Base-by-base conservation (phyloP, 2,797 vertebrate genomes). In the Prunella strophiata region DNA sequence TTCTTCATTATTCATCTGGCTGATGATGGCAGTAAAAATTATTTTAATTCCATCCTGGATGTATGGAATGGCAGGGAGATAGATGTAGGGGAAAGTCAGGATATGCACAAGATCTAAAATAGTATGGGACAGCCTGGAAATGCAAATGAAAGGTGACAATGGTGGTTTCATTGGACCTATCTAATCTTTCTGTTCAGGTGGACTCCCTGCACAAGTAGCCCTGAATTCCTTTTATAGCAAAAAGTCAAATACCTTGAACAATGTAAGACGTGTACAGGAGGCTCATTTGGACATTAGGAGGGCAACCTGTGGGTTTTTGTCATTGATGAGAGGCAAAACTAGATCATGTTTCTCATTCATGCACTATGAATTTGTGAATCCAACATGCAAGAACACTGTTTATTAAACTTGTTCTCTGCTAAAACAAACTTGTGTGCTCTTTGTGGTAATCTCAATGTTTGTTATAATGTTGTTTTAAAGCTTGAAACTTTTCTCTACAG, bases 341-440 rank as follows among this genome's bases (percentile, higher is more conserved):
- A 68, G 63, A 62, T 29, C 0, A 0, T 48, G 16, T 50, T 89
- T 85, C 48, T 82, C 1, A 0, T 66, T 77, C 19, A 30, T 61
- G 81, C 12, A 25, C 30, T 51, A 3, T 51, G 58, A 66, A 75
- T 72, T 42, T 81, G 76, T 89, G 50, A 72, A 51, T 62, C 27
- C 16, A 52, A n/a, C 14, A 4, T 27, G 54, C 47, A 68, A 90
- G 23, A 72, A 75, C 30, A 47, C 42, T 68, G 30, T 80, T 42
- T 48, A 94, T 93, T 95, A 95, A 94, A 94, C 30, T 66, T 81
- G 14, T 84, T 54, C n/a, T 70, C 70, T 91, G 65, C 47, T 86
- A n/a, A 72, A 30, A 75, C 61, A 61, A 95, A 65, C 38, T 3
- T 3, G 0, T 32, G 30, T 88, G 65, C n/a, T 88, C 32, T 58